phyloP scores from a whole-genome alignment of 2,888 invertebrate species.

The Busseola fusca region DNA sequence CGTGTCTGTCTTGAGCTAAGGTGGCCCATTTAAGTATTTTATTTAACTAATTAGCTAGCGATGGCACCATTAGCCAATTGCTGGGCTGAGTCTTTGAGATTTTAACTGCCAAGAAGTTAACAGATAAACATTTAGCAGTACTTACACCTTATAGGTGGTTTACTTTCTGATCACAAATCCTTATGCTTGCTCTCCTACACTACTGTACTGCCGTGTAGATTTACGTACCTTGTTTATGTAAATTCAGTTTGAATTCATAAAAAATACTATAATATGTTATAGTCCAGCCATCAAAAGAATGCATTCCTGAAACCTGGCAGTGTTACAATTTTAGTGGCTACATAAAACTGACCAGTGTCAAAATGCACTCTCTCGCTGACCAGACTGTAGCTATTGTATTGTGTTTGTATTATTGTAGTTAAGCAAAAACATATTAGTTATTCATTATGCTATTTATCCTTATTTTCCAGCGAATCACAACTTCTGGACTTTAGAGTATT shows the following conservation, averaged over 20 bases:
- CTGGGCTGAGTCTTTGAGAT: neutral
- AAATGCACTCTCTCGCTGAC: neutral
- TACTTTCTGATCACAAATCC: neutral
- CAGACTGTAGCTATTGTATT: neutral
- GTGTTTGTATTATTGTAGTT: neutral
- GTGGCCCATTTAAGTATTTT: neutral
- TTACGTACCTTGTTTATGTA: neutral
- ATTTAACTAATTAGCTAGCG: neutral
- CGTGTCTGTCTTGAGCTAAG: neutral
- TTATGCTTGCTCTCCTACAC: neutral
- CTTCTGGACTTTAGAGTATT: slow-evolving; percentile 94
- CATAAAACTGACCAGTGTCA: neutral
- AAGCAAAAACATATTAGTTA: neutral
- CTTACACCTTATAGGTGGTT: neutral
- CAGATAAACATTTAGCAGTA: neutral
- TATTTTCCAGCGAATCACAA: slow-evolving; percentile 78
- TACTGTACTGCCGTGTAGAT: too few species aligned
- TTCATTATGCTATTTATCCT: neutral
- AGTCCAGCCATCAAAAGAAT: neutral
- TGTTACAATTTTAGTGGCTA: too few species aligned
- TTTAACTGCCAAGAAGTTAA: neutral
- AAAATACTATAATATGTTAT: neutral
- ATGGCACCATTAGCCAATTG: neutral
- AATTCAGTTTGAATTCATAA: neutral
- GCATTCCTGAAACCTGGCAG: neutral